phyloP scores from a whole-genome alignment of 92 coral and sea anemone genomes.

The Meandrina meandrites region DNA sequence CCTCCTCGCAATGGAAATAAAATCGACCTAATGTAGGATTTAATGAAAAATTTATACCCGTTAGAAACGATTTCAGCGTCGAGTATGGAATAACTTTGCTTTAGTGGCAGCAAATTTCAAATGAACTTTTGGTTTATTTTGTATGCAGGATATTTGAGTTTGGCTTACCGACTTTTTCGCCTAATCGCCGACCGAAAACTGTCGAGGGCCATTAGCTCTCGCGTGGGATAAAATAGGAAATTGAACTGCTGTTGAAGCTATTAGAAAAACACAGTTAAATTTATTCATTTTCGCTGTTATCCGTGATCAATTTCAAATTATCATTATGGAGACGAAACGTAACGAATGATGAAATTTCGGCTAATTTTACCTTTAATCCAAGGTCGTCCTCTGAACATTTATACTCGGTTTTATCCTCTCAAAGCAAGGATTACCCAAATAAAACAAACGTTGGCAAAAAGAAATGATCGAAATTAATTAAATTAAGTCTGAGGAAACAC shows the following conservation, averaged over 20 bases:
- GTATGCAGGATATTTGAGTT: neutral
- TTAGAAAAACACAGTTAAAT: slow-evolving; percentile 36
- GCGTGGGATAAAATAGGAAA: slow-evolving; percentile 45
- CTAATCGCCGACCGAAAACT: slow-evolving; percentile 17
- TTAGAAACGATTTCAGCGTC: slow-evolving; percentile 9
- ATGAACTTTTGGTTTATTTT: neutral
- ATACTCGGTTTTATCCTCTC: neutral
- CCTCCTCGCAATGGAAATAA: slow-evolving; percentile 57
- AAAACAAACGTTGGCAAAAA: neutral
- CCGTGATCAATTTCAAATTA: slow-evolving; percentile 22
- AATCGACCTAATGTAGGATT: slow-evolving; percentile 62
- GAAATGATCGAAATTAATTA: neutral
- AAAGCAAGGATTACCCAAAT: neutral
- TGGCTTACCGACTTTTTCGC: neutral
- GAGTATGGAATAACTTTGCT: neutral
- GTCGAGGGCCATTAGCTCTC: neutral
- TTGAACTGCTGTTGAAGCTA: slow-evolving; percentile 44
- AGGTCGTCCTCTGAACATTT: neutral
- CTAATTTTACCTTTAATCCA: neutral
- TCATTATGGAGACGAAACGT: slow-evolving; percentile 8
- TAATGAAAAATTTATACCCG: slow-evolving; percentile 70
- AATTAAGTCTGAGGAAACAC: slow-evolving; percentile 13
- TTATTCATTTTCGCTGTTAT: slow-evolving; percentile 33
- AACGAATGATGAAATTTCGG: neutral
- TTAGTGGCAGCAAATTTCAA: neutral